A percentile compares a stretch with the other conserved stretches of the same genome.
These are phyloP conservation scores for Cheilosia variabilis DNA, from an alignment of 2,888 invertebrate genomes.

Conservation along the genomic window DNA sequence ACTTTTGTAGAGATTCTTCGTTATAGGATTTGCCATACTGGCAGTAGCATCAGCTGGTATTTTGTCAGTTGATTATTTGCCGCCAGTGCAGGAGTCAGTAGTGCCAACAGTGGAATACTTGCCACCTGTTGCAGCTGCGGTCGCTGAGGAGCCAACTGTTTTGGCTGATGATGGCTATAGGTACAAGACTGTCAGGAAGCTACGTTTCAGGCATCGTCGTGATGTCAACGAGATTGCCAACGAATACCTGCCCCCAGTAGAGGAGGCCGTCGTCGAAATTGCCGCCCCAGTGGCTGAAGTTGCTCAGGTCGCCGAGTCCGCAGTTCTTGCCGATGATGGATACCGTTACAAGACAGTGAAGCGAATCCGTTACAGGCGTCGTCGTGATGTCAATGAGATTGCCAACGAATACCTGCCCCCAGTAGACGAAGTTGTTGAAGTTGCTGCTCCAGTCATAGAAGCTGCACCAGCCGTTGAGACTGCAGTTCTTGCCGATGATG, in stretches of 20 bases:
- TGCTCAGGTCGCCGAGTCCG: slow-evolving; percentile 33
- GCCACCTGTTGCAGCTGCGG: slow-evolving; percentile 51
- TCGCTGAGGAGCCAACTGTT: slow-evolving; percentile 62
- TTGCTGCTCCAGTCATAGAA: no score
- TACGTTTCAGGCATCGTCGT: slow-evolving; percentile 79
- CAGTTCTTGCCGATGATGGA: slow-evolving; percentile 62
- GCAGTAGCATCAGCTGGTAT: slow-evolving; percentile 48
- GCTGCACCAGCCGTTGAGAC: no score
- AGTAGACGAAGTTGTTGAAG: no score
- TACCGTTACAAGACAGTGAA: slow-evolving; percentile 70
- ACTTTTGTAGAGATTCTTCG: slow-evolving; percentile 56
- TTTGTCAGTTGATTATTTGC: slow-evolving; percentile 55
- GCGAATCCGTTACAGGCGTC: slow-evolving; percentile 63
- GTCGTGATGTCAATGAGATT: slow-evolving; percentile 78
- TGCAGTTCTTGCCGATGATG: slow-evolving; percentile 81
- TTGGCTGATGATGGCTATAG: slow-evolving; percentile 81
- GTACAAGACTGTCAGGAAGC: slow-evolving; percentile 80
- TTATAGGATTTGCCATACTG: slow-evolving; percentile 48
- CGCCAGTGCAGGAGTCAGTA: slow-evolving; percentile 53
- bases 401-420: slow-evolving; percentile 63
- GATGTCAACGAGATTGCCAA: slow-evolving; percentile 78
- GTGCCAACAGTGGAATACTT: slow-evolving; percentile 60
- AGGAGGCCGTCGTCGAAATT: slow-evolving; percentile 59
- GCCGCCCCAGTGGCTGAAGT: slow-evolving; percentile 37
- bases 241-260: slow-evolving; percentile 76